Evolutionary conservation across 2,797 vertebrate genomes (phyloP), one percentile per base, ranked within the genome.

Genomic region (Pygocentrus nattereri): DNA sequence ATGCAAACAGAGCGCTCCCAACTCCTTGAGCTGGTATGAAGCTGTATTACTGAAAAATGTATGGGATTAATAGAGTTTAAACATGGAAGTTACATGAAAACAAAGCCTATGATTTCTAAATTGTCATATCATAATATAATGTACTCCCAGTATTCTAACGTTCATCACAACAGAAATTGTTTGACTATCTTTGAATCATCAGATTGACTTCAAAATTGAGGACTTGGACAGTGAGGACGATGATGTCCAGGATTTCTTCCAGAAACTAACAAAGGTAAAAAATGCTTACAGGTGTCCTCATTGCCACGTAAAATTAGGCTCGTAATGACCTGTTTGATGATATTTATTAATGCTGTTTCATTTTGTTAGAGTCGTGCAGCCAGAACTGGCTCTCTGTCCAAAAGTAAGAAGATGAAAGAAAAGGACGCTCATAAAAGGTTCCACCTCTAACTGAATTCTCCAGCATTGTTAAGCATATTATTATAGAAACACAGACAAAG

Each of bases 151-250:
- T n/a, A n/a, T n/a, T n/a, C 4, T 41, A 4, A 10, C 47, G 50
- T 15, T 19, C 16, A 50, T 27, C 10, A 44, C 12, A 44, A 44
- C 6, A 44, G 41, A 44, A 1, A 44, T n/a, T 25, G 1, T 25
- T 61, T 61, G 0, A 21, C 13, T 27, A 11, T 27, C 10, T 62
- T 62, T 18, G 15, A 31, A 30, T 62, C 27, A 18, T 64, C 30
- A 64, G 61, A 18, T 64, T 64, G 61, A 64, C 13, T 34, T 27
- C 4, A 64, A 64, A 64, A 64, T 34, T 34, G 61, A 64, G 61
- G 61, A 64, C 27, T 64, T 64, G 61, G 61, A 64, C 61, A 64
- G 27, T 8, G 27, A 64, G 19, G 61, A 64, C 64, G 61, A 64
- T 64, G 61, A 16, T 31, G 12, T 64, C 11, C 61, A 64, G 30